phyloP scores from a whole-genome alignment of 2,113 vertebrate genomes.

The Brevimyrus niger region DNA sequence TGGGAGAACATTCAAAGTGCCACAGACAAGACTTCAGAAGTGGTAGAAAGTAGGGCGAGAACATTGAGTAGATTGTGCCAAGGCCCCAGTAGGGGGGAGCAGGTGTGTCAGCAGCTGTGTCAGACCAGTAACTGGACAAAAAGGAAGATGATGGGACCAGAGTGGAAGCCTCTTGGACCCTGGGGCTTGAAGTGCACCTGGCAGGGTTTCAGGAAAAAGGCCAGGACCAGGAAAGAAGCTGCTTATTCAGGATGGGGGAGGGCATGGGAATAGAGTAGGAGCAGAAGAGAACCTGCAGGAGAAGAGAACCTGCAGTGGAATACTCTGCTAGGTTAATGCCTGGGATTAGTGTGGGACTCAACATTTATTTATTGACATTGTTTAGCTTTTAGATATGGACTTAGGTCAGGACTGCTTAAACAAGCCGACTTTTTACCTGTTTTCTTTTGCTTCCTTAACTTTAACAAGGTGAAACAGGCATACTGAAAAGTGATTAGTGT shows the following conservation, averaged over 20 bases:
- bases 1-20: background rate
- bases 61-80: background rate
- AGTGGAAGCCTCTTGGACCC: background rate
- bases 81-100: background rate
- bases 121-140: background rate
- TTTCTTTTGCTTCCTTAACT: background rate
- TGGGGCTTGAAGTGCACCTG: background rate
- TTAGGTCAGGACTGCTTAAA: background rate
- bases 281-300: background rate
- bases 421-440: background rate
- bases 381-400: background rate
- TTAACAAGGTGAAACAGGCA: background rate
- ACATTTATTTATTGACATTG: background rate
- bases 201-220: background rate
- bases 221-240: background rate
- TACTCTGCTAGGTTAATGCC: background rate
- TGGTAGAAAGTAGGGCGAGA: background rate
- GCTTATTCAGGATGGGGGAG: background rate
- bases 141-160: background rate
- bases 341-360: background rate
- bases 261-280: background rate
- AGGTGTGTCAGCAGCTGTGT: background rate
- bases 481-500: background rate
- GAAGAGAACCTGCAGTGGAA: background rate
- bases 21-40: background rate